phyloP scores from a whole-genome alignment of 1,140 invertebrate genomes.

The Oedothorax gibbosus region DNA sequence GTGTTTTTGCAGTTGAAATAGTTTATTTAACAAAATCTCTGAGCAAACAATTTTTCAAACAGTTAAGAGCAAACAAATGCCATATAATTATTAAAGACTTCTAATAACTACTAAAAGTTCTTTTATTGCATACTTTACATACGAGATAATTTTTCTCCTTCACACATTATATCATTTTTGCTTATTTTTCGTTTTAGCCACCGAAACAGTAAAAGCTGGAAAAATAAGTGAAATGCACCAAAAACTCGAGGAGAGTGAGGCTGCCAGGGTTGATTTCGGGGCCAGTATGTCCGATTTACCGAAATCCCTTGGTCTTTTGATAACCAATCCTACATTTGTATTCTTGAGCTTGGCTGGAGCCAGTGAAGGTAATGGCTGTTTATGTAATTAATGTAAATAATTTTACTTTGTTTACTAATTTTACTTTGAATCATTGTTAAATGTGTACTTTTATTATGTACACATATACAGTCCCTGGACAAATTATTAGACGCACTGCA shows the following conservation, averaged over 20 bases:
- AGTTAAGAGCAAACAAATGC: not conserved
- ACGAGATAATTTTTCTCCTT: not conserved
- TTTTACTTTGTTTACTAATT: not conserved
- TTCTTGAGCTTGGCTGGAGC: slow-evolving; percentile 83
- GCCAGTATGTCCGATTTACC: slow-evolving; percentile 76
- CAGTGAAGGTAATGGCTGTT: slow-evolving; percentile 74
- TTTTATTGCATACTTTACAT: too few relatives aligned
- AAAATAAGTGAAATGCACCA: slow-evolving; percentile 78
- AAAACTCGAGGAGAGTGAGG: slow-evolving; percentile 63
- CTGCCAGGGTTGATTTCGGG: slow-evolving; percentile 70
- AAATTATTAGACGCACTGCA: too few relatives aligned
- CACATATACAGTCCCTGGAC: too few relatives aligned
- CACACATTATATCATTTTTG: not conserved
- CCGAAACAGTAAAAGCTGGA: slow-evolving; percentile 72
- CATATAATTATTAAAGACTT: too few relatives aligned
- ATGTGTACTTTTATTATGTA: not conserved
- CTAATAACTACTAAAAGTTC: too few relatives aligned
- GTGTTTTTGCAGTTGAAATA: too few relatives aligned
- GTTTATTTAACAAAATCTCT: too few relatives aligned
- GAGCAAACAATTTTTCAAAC: too few relatives aligned
- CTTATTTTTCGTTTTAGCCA: slow-evolving; percentile 13
- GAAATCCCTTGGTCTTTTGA: slow-evolving; percentile 74
- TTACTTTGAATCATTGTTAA: not conserved
- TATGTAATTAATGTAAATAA: too few relatives aligned
- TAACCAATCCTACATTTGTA: slow-evolving; percentile 83